A percentile compares a stretch with the other conserved stretches of the same genome.
Conservation (phyloP, 2,888 invertebrate species). For the Flabesymbios commensalis region DNA sequence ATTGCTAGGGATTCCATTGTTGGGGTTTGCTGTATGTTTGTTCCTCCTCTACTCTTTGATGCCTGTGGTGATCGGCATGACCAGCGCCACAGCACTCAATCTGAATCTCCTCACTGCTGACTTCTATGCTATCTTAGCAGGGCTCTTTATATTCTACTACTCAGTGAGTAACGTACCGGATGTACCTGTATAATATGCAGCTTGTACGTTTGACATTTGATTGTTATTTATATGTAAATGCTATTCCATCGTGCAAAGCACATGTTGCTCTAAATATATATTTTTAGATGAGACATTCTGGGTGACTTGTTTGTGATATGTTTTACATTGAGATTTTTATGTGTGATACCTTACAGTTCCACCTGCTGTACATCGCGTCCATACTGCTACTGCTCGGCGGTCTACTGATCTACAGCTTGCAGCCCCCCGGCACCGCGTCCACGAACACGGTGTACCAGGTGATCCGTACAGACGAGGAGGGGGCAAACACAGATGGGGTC, state of each 20-base stretch:
- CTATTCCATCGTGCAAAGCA: not conserved
- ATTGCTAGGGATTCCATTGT: slow-evolving; percentile 47
- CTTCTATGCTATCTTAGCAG: slow-evolving; percentile 81
- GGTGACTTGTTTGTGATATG: no score
- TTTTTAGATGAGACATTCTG: slow-evolving; percentile 13
- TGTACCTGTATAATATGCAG: not conserved
- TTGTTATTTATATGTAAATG: no score
- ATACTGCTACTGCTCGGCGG: slow-evolving; percentile 78
- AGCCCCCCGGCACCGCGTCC: slow-evolving; percentile 7
- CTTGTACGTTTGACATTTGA: not conserved
- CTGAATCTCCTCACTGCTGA: slow-evolving; percentile 81
- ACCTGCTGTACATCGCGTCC: slow-evolving; percentile 79
- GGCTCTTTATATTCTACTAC: slow-evolving; percentile 79
- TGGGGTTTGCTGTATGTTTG: slow-evolving; percentile 72
- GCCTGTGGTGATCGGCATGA: slow-evolving; percentile 75
- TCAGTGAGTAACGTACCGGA: slow-evolving; percentile 67
- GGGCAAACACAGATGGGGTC: no score
- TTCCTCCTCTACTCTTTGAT: slow-evolving; percentile 78
- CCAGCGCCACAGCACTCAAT: slow-evolving; percentile 82
- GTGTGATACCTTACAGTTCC: slow-evolving; percentile 75
- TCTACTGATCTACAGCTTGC: slow-evolving; percentile 67
- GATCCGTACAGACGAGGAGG: no score
- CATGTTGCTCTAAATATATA: not conserved
- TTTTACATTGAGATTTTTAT: no score
- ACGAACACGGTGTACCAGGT: not conserved